Evolutionary conservation across 92 coral and sea anemone species (phyloP).

Genomic region (Parazoanthus darwini): DNA sequence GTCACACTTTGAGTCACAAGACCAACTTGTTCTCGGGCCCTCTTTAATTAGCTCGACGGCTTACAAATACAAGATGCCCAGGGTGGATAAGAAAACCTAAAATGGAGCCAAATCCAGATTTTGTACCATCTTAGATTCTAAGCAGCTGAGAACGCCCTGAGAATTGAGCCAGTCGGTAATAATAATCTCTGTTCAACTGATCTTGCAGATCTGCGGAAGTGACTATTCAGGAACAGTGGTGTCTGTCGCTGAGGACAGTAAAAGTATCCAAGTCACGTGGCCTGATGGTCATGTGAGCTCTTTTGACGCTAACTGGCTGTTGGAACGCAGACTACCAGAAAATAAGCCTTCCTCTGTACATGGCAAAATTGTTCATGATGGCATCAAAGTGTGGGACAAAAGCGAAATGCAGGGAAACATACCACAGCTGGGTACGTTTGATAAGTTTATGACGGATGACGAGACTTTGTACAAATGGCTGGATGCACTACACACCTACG

Average conservation of each 20-base stretch:
- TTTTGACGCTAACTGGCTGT: conserved; percentile 60
- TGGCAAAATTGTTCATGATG: conserved; percentile 18
- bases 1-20: no score
- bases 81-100: no score
- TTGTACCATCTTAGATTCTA: no score
- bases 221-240: neutral
- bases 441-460: conserved; percentile 55
- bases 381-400: conserved; percentile 62
- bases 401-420: conserved; percentile 56
- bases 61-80: no score
- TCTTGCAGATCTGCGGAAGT: neutral
- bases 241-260: conserved; percentile 48
- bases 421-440: conserved; percentile 55
- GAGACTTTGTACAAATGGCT: conserved; percentile 60
- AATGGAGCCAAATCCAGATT: no score
- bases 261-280: conserved; percentile 59
- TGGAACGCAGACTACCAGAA: conserved; percentile 50
- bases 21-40: no score
- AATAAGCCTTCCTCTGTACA: neutral
- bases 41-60: no score
- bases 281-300: conserved; percentile 69
- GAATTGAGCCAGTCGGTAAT: no score
- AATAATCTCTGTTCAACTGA: neutral
- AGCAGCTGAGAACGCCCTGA: no score
- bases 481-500: conserved; percentile 59